Percentiles rank a stretch among this genome's conserved stretches.
Conservation (phyloP, 2,113 vertebrate genomes). For the Atrichornis clamosus region DNA sequence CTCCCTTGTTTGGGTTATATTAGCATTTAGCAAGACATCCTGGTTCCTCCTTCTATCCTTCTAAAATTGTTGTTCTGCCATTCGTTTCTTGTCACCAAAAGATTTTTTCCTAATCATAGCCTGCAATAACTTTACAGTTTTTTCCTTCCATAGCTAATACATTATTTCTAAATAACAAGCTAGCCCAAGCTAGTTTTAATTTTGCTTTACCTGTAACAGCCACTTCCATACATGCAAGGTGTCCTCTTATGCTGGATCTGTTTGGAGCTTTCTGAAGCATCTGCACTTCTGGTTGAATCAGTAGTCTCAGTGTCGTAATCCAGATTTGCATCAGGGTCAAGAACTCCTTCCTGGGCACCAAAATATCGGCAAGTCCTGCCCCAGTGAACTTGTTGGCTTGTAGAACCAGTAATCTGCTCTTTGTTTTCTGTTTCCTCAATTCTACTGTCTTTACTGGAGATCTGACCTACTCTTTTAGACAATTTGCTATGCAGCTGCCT, state of each 20-base stretch:
- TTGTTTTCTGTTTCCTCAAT: constrained; percentile 11
- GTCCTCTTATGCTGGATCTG: constrained; percentile 53
- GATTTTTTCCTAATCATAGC: neutral
- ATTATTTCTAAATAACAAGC: neutral
- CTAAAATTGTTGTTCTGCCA: neutral
- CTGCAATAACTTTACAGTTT: neutral
- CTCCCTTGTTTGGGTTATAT: neutral
- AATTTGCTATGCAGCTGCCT: neutral
- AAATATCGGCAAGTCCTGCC: neutral
- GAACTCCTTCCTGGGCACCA: neutral
- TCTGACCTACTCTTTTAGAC: neutral
- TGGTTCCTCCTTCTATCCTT: neutral
- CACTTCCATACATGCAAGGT: constrained; percentile 75
- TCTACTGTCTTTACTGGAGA: neutral
- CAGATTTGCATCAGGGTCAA: constrained; percentile 14
- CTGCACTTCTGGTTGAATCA: neutral
- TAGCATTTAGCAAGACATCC: neutral
- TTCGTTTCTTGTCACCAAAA: neutral
- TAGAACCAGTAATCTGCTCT: neutral
- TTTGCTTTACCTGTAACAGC: constrained; percentile 79
- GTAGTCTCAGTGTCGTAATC: constrained; percentile 14
- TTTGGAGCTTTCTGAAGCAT: constrained; percentile 36
- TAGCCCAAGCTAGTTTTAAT: neutral
- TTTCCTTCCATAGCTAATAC: neutral
- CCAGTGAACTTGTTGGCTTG: neutral